These are phyloP conservation scores for Hartigia nigra DNA, from an alignment of 2,888 invertebrate species.

Conservation along the genomic window DNA sequence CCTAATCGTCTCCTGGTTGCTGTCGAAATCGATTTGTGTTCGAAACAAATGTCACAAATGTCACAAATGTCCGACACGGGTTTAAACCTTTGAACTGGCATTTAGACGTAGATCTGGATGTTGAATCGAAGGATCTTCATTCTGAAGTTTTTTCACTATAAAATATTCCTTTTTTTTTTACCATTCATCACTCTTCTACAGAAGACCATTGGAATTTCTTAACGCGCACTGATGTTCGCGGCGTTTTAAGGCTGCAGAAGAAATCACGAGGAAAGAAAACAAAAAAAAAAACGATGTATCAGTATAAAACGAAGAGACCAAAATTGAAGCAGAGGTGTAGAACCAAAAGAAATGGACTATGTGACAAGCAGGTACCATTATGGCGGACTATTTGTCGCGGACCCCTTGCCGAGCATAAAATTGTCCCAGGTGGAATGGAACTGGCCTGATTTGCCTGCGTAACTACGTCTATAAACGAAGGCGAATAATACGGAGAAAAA, in stretches of 20 bases:
- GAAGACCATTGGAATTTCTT: background rate
- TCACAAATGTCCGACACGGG: background rate
- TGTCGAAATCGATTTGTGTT: background rate
- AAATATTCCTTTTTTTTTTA: background rate
- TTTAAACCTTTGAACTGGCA: background rate
- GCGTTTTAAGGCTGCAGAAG: background rate
- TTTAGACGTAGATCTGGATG: background rate
- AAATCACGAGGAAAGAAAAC: background rate
- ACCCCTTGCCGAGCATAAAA: constrained; percentile 1
- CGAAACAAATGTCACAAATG: constrained; percentile 8
- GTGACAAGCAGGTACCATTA: background rate
- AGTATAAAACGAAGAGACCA: background rate
- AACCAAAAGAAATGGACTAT: background rate
- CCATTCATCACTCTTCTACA: background rate
- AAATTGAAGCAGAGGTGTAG: background rate
- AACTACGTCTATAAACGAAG: background rate
- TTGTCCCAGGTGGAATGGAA: background rate
- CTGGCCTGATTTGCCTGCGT: constrained; percentile 2
- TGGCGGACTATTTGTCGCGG: background rate
- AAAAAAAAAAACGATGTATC: background rate
- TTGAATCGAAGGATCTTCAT: background rate
- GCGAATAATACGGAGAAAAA: background rate
- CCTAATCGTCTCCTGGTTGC: background rate
- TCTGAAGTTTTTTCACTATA: background rate
- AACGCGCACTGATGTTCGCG: background rate